Conservation (phyloP, 2,113 vertebrate species). For the Thymallus thymallus region DNA sequence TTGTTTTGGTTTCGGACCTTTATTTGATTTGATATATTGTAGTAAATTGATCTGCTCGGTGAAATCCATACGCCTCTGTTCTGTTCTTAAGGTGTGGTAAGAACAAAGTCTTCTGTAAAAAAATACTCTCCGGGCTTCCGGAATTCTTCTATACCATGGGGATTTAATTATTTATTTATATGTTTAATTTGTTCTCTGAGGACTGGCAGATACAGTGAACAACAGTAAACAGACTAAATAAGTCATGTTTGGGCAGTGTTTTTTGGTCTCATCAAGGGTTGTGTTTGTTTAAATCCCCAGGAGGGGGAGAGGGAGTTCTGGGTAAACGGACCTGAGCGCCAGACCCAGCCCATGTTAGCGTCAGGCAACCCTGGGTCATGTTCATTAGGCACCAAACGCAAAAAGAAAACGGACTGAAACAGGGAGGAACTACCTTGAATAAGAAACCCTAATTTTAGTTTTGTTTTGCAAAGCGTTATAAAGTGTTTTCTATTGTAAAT, state of each 20-base stretch:
- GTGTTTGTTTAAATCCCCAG: slow-evolving; percentile 58
- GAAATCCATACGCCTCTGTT: neutral
- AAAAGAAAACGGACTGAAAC: no score
- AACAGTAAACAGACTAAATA: slow-evolving; percentile 72
- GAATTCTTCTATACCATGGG: slow-evolving; percentile 38
- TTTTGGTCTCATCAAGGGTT: slow-evolving; percentile 34
- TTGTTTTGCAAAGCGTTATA: no score
- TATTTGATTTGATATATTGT: slow-evolving; percentile 11
- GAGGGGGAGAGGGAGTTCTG: slow-evolving; percentile 41
- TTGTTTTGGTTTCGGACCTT: neutral
- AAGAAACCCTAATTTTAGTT: no score
- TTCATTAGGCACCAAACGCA: no score
- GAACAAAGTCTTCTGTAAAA: neutral
- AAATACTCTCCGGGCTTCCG: neutral
- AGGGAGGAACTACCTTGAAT: no score
- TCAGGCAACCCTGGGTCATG: no score
- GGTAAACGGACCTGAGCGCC: slow-evolving; percentile 61
- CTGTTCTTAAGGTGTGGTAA: neutral
- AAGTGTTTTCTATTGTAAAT: no score
- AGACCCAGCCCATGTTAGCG: no score
- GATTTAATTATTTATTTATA: slow-evolving; percentile 52
- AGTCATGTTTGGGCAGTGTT: slow-evolving; percentile 61
- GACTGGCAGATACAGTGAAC: slow-evolving; percentile 61
- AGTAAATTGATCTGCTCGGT: neutral
- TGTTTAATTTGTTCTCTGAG: slow-evolving; percentile 75